Base-by-base conservation (phyloP, 2,888 invertebrate species). In the Leptinotarsa peninsularis region DNA sequence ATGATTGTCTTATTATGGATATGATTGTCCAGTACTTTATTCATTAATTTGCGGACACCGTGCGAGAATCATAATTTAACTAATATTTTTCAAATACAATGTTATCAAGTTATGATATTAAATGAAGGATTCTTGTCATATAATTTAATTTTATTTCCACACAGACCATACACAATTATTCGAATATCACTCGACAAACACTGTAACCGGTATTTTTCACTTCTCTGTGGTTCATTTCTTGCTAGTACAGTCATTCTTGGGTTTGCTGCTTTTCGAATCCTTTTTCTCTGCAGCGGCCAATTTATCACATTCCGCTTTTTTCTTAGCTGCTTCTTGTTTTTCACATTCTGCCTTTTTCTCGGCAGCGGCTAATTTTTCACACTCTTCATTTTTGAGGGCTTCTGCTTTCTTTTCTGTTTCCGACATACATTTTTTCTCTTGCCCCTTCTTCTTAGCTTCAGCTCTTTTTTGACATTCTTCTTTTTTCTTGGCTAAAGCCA, bases 301-400 rank as follows among this genome's bases (percentile, higher is more conserved):
- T 63, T 63, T 63, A 4, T 43, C 63, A 7, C 43, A 63, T 21
- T 63, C 63, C 2, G 43, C 43, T 17, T 63, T n/a, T 43, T 63
- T 33, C 15, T 43, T n/a, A 10, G 27, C 33, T 63, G 21, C 60
- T 15, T 21, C 60, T 27, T 18, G 18, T 60, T 60, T 60, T 60
- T 60, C 60, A 56, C 66, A 66, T 49, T 72, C 72, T n/a, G 63
- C 63, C 15, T 72, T 17, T 52, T 52, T 54, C 15, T 56, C 69
- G 14, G 63, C 63, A n/a, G 58, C 58, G 23, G 58, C 58, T 58
- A 58, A 23, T 23, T 43, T 63, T 43, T 43, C 63, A 43, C 63
- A 33, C 43, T 63, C 43, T 17, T 33, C 63, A 17, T 63, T 43
- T 18, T 63, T 43, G 27, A 33, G 3, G 17, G 63, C 63, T 43